Evolutionary conservation across 2,888 invertebrate genomes (phyloP).

Genomic region (Drosophila limbata): DNA sequence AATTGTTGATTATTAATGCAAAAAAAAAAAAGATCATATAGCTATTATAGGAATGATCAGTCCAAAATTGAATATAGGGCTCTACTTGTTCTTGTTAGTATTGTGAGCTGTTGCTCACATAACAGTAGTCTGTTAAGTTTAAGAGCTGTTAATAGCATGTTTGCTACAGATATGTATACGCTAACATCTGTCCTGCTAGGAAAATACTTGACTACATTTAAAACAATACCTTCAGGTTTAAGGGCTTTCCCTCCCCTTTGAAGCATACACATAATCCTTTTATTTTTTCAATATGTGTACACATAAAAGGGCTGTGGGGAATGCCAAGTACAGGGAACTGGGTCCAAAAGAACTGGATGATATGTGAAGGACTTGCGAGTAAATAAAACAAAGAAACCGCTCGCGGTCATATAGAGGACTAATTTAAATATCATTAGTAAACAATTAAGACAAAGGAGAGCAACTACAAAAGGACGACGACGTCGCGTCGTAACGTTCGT

Average conservation of each 20-base stretch:
- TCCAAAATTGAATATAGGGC: too few species aligned
- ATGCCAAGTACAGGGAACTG: conserved; percentile 9
- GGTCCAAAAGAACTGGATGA: conserved; percentile 38
- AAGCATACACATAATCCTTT: background rate
- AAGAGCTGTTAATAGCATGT: background rate
- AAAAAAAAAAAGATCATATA: too few species aligned
- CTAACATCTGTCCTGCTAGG: background rate
- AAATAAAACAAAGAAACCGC: conserved; percentile 55
- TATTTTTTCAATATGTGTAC: background rate
- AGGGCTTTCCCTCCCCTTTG: background rate
- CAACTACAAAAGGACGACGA: conserved; percentile 22
- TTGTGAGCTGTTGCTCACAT: background rate
- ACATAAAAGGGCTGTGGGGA: background rate
- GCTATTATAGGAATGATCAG: too few species aligned
- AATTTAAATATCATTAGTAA: conserved; percentile 81
- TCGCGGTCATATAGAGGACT: conserved; percentile 73
- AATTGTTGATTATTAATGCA: too few species aligned
- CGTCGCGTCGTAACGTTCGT: conserved; percentile 10
- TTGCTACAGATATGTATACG: too few species aligned
- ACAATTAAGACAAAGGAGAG: conserved; percentile 71
- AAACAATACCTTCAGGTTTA: background rate
- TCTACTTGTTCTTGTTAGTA: too few species aligned
- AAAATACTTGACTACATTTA: background rate
- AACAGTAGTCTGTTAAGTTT: background rate
- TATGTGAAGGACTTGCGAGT: conserved; percentile 19